Percentiles rank a stretch among this genome's conserved stretches.
Conservation (phyloP, 2,797 vertebrate species). For the Lindbergichthys nudifrons region DNA sequence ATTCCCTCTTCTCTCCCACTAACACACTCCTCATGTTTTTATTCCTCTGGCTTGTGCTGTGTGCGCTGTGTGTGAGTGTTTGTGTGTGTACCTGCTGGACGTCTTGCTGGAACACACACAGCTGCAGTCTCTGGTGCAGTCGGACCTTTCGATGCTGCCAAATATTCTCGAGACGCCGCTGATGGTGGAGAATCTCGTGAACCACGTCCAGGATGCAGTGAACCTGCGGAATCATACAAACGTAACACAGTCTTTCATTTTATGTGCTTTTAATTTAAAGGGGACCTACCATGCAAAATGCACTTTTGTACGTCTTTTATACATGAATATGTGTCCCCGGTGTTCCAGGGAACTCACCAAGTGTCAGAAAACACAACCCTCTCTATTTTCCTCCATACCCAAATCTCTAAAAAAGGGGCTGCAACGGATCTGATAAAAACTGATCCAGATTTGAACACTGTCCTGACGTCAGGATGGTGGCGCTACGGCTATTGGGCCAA, state of each 20-base stretch:
- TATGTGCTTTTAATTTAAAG: neutral
- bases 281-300: too few relatives aligned
- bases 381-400: too few relatives aligned
- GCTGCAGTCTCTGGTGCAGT: slow-evolving; percentile 96
- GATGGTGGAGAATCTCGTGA: slow-evolving; percentile 96
- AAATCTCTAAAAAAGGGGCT: too few relatives aligned
- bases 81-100: slow-evolving; percentile 92
- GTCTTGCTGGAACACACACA: slow-evolving; percentile 98
- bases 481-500: too few relatives aligned
- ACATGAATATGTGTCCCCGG: too few relatives aligned
- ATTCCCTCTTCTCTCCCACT: neutral
- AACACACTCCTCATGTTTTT: neutral
- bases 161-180: slow-evolving; percentile 95
- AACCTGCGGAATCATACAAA: slow-evolving; percentile 49
- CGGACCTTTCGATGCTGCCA: slow-evolving; percentile 98
- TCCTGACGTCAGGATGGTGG: too few relatives aligned
- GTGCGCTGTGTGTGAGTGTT: neutral
- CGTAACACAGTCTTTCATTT: neutral
- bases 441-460: too few relatives aligned
- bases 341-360: too few relatives aligned
- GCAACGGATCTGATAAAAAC: too few relatives aligned
- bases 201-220: slow-evolving; percentile 90
- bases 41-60: neutral
- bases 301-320: too few relatives aligned
- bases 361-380: too few relatives aligned